Evolutionary conservation across 2,888 invertebrate genomes (phyloP), one percentile per base, ranked within the genome.

Genomic region (Allophyes oxyacanthae): DNA sequence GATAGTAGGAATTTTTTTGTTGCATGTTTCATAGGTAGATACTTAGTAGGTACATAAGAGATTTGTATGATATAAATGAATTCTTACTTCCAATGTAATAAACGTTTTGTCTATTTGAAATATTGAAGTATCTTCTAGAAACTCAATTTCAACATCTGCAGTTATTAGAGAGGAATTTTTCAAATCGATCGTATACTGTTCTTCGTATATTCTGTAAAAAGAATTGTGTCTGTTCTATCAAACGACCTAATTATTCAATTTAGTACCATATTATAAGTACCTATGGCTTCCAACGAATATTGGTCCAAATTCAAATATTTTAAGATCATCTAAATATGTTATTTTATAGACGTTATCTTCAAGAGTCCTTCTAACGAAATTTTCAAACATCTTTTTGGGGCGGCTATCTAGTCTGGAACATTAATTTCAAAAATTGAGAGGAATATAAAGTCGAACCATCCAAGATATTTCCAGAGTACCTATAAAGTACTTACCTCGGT

Each of bases 161-260:
- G 88, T 83, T 50, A 95, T 88, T 1, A 90, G 80, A 0, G 95
- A 95, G 33, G 91, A 84, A 80, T 96, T 96, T 67, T 87, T 90
- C 32, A 96, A 84, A 58, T 92, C 88, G 3, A 96, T 92, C 8
- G 85, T 84, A 37, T 92, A 89, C 42, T 87, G 83, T 68, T 93
- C 92, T 78, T 92, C 88, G 64, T 95, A 94, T 49, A 89, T 81
- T 75, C 95, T 95, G 64, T 48, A 82, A 81, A 56, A 0, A 25
- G 2, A 7, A 9, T n/a, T 11, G 25, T 32, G 3, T 3, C 9
- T 10, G 7, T n/a, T 11, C 5, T 26, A 26, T n/a, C 11, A 26
- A 0, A 4, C 4, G 7, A n/a, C 14, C 7, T 0, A 10, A 10
- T 38, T 2, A 38, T 9, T 38, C 8, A 34, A 9, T 34, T 13